These are phyloP conservation scores for Gymnocypris eckloni DNA, from an alignment of 2,797 vertebrate species.

Conservation along the genomic window DNA sequence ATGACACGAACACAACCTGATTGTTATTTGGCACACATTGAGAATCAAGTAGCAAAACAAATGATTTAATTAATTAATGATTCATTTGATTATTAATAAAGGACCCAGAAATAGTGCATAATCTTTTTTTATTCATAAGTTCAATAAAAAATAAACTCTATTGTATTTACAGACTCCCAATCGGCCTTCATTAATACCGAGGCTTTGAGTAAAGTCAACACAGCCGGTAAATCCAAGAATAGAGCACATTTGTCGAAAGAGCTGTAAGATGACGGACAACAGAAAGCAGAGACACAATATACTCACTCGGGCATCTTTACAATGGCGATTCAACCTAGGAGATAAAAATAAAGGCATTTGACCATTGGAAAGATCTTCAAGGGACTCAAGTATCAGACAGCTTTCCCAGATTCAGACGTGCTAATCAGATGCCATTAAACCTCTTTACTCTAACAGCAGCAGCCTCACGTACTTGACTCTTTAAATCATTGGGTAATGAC, in stretches of 20 bases:
- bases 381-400: constrained; percentile 42
- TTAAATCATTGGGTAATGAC: neutral
- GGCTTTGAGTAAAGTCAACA: constrained; percentile 6
- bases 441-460: neutral
- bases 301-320: constrained; percentile 82
- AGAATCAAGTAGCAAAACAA: neutral
- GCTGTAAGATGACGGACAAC: constrained; percentile 53
- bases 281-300: constrained; percentile 59
- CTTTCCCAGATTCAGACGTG: constrained; percentile 28
- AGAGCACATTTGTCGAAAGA: constrained; percentile 27
- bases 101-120: neutral
- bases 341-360: constrained; percentile 75
- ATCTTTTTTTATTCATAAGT: neutral
- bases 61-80: neutral
- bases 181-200: neutral
- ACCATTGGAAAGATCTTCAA: constrained; percentile 56
- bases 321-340: constrained; percentile 69
- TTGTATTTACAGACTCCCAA: neutral
- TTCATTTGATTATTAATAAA: neutral
- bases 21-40: neutral
- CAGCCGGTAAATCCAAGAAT: constrained; percentile 48
- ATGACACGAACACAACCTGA: neutral
- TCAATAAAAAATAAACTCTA: neutral
- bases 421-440: neutral
- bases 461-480: neutral